phyloP scores from a whole-genome alignment of 2,797 vertebrate species.

The Coendou prehensilis region DNA sequence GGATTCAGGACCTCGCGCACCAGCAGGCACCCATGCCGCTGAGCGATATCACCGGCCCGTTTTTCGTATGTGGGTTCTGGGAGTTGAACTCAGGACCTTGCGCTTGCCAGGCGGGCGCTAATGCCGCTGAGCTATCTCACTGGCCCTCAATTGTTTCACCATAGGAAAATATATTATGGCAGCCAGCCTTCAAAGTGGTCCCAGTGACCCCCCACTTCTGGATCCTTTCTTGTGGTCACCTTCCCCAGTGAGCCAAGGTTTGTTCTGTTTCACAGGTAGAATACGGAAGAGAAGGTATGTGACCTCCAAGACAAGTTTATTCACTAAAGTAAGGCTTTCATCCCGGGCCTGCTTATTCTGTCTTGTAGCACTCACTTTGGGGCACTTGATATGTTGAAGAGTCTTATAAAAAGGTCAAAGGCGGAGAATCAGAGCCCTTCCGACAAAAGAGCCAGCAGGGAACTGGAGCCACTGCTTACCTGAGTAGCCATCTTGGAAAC shows the following conservation, averaged over 20 bases:
- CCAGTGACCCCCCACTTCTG: neutral
- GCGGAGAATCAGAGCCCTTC: neutral
- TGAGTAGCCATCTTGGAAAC: neutral
- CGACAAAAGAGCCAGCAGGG: neutral
- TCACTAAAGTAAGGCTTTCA: neutral
- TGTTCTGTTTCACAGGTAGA: neutral
- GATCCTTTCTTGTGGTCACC: neutral
- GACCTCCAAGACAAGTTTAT: neutral
- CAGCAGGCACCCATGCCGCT: too few species aligned
- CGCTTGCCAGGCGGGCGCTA: too few species aligned
- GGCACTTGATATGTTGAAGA: neutral
- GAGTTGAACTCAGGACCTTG: too few species aligned
- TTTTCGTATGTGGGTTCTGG: too few species aligned
- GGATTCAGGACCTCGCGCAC: too few species aligned
- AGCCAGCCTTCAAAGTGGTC: neutral
- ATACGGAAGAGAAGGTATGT: neutral
- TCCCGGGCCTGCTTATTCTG: neutral
- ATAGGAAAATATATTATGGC: neutral
- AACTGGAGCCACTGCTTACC: neutral
- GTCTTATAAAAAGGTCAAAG: neutral
- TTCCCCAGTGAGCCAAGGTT: neutral
- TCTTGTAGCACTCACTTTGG: neutral
- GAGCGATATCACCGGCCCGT: too few species aligned
- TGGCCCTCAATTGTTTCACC: neutral
- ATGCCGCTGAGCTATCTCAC: too few species aligned